Evolutionary conservation across 2,113 vertebrate species (phyloP).

Genomic region (Callaeas wilsoni): DNA sequence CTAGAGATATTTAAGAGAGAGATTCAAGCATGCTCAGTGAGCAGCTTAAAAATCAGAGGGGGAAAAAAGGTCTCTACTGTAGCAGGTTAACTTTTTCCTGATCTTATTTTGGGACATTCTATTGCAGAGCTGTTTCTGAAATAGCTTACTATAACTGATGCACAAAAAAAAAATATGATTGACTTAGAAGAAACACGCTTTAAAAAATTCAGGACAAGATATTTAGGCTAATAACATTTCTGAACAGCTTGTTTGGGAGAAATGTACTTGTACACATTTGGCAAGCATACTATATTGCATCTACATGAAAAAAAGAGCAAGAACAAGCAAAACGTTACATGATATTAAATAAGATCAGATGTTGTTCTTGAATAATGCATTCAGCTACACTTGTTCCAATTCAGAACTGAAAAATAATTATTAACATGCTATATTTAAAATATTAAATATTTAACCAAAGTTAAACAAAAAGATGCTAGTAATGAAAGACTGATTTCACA

Average conservation of each 20-base stretch:
- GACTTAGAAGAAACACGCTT: not conserved
- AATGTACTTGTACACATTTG: slow-evolving; percentile 14
- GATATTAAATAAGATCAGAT: slow-evolving; percentile 58
- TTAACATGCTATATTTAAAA: slow-evolving; percentile 37
- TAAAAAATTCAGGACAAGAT: slow-evolving; percentile 42
- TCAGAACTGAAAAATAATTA: slow-evolving; percentile 47
- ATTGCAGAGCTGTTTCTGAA: not conserved
- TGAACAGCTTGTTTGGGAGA: slow-evolving; percentile 37
- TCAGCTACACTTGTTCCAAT: slow-evolving; percentile 12
- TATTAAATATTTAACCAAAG: slow-evolving; percentile 32
- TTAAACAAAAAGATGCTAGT: not conserved
- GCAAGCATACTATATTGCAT: slow-evolving; percentile 38
- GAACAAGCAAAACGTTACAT: slow-evolving; percentile 34
- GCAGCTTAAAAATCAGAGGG: not conserved
- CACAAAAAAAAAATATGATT: not conserved
- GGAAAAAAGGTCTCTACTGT: not conserved
- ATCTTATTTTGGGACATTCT: not conserved
- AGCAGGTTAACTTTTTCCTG: slow-evolving; percentile 20
- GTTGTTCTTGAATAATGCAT: slow-evolving; percentile 59
- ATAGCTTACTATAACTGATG: not conserved
- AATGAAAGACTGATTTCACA: not conserved
- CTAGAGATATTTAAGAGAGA: not conserved
- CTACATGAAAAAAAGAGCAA: slow-evolving; percentile 12
- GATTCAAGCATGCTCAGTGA: not conserved
- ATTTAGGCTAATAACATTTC: slow-evolving; percentile 42